These are phyloP conservation scores for Pristionchus arcanus DNA, from an alignment of 2,888 invertebrate species.

Conservation along the genomic window DNA sequence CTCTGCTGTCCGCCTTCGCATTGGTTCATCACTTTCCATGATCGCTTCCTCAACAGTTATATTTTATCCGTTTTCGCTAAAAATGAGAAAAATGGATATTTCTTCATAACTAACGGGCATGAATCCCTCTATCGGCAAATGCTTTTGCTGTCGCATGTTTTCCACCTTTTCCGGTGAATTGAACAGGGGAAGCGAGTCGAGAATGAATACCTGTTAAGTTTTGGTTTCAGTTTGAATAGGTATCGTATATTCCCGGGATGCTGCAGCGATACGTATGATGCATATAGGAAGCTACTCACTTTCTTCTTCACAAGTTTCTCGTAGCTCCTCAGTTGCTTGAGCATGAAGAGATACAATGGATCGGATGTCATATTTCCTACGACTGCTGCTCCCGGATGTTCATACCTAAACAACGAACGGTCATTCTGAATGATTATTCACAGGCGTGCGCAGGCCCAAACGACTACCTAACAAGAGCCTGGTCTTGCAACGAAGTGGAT, in stretches of 20 bases:
- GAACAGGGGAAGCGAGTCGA: not conserved
- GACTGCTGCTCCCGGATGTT: not conserved
- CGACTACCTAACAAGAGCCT: too few species aligned
- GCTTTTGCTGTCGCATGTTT: not conserved
- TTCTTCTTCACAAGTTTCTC: not conserved
- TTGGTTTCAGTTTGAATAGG: too few species aligned
- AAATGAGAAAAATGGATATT: not conserved
- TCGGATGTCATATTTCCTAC: not conserved
- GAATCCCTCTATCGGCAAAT: not conserved
- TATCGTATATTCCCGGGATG: too few species aligned
- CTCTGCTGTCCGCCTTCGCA: not conserved
- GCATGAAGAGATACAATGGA: not conserved
- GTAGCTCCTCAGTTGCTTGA: not conserved
- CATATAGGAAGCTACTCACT: not conserved
- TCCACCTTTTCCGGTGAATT: not conserved
- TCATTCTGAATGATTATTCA: too few species aligned
- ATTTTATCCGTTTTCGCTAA: too few species aligned
- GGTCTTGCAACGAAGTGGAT: too few species aligned
- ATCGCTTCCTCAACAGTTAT: slow-evolving; percentile 21
- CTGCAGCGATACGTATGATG: not conserved
- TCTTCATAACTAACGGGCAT: not conserved
- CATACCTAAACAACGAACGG: not conserved
- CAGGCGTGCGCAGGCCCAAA: too few species aligned
- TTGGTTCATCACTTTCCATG: not conserved
- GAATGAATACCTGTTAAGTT: slow-evolving; percentile 4